Evolutionary conservation across 2,797 vertebrate genomes (phyloP).

Genomic region (Platyrinchus mystaceus): DNA sequence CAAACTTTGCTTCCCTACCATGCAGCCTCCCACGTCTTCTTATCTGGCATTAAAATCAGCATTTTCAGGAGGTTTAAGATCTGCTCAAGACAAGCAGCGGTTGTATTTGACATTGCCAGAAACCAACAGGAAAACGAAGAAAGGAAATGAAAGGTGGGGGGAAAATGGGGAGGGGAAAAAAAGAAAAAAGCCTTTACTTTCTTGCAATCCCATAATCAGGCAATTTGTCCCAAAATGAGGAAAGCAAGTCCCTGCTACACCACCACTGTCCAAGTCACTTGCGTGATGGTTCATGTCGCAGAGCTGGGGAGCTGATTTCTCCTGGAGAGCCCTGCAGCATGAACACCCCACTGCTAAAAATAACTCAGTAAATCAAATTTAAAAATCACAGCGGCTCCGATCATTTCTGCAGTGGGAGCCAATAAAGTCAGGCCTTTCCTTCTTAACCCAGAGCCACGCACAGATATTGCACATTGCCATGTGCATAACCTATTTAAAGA

Average conservation of each 20-base stretch:
- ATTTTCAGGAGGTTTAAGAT: not conserved
- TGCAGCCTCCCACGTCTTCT: not conserved
- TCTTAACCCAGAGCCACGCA: not conserved
- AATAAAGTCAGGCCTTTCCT: constrained; percentile 55
- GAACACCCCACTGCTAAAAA: constrained; percentile 56
- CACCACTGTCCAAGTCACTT: not conserved
- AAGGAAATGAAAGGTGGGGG: not conserved
- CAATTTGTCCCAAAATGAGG: fast-evolving
- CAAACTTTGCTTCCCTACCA: not conserved
- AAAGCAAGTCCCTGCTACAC: not conserved
- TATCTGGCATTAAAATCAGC: not conserved
- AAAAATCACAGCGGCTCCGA: constrained; percentile 15
- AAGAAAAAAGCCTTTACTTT: not conserved
- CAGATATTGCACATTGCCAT: constrained; percentile 43
- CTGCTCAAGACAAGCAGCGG: not conserved
- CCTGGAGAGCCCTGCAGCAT: not conserved
- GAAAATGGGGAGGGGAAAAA: fast-evolving
- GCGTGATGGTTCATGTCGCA: not conserved
- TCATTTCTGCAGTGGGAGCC: constrained; percentile 37
- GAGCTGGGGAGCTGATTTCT: not conserved
- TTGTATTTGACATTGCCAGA: not conserved
- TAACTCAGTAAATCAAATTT: constrained; percentile 28
- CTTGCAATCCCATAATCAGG: not conserved
- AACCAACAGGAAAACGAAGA: not conserved
- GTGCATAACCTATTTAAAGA: constrained; percentile 54